Conservation (phyloP, 2,888 invertebrate species). For the Nomada lathburiana region DNA sequence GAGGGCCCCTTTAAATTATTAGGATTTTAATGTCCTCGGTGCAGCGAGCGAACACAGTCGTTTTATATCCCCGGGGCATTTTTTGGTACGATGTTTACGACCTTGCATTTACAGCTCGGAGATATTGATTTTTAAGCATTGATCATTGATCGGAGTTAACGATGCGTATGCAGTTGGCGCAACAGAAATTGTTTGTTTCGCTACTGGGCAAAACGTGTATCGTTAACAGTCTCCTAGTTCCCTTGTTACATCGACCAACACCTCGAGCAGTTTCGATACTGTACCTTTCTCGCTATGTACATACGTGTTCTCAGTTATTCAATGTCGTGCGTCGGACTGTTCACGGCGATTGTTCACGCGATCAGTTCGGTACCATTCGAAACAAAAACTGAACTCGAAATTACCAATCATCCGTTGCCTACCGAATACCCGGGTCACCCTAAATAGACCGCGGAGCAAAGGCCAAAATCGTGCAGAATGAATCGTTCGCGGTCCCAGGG, state of each 20-base stretch:
- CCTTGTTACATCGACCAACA: neutral
- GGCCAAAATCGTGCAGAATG: constrained; percentile 2
- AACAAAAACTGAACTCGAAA: no score
- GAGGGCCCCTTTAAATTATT: no score
- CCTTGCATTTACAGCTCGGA: no score
- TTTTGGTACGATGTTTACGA: no score
- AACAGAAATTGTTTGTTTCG: neutral
- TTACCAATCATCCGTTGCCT: no score
- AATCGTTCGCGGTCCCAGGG: neutral
- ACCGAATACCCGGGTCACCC: neutral
- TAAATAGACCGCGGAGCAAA: neutral
- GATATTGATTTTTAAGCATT: no score
- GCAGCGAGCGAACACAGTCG: no score
- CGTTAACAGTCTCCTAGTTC: neutral
- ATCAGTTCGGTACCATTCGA: no score
- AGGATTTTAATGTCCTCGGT: no score
- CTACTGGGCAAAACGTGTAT: neutral
- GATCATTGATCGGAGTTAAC: neutral
- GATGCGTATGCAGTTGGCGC: neutral
- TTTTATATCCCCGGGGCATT: no score
- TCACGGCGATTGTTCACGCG: neutral
- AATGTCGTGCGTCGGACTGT: neutral
- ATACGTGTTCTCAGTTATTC: neutral
- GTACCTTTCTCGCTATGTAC: neutral
- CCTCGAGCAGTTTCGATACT: neutral